Base-by-base conservation (phyloP, 2,113 vertebrate species). In the Ahaetulla prasina region DNA sequence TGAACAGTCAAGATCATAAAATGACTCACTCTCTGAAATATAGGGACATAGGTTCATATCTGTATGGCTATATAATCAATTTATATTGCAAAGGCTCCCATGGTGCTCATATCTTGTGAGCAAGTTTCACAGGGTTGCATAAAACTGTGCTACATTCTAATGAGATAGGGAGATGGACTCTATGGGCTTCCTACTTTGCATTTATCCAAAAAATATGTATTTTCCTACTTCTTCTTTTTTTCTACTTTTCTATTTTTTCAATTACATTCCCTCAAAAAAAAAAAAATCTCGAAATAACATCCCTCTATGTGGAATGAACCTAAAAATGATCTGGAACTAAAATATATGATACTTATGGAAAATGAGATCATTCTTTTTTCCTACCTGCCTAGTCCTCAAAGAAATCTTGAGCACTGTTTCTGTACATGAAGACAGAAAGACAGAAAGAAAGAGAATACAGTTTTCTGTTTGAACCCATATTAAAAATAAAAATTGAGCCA, bases 51-150 rank as follows among this genome's bases (percentile, higher is more conserved):
- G 85, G n/a, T 80, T 60, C 54, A 43, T 89, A n/a, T 47, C 88
- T 86, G 88, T 60, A 89, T 80, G 89, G 45, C 49, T 92, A 88
- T 86, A 60, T 89, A 92, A 92, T 92, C 92, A 92, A 89, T 92
- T 92, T 92, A 89, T 80, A 52, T 22, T 27, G 54, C 88, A 89
- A 89, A 63, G 74, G 39, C 88, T 92, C 92, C 92, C 88, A 89
- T 43, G 85, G 53, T 89, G 53, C 52, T n/a, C 53, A 43, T 92
- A 92, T 60, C 88, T 89, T 92, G 22, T 39, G 74, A 92, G 47
- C 25, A 85, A 49, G 53, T 89, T 89, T 92, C 92, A 63, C 74
- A 25, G 39, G 39, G 88, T 43, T 89, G 43, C n/a, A 89, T 88
- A 85, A 89, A 60, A 35, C 54, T 60, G 54, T 89, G n/a, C 88